These are phyloP conservation scores for Cladopsammia gracilis DNA, from an alignment of 64 coral and sea anemone species.

Conservation along the genomic window DNA sequence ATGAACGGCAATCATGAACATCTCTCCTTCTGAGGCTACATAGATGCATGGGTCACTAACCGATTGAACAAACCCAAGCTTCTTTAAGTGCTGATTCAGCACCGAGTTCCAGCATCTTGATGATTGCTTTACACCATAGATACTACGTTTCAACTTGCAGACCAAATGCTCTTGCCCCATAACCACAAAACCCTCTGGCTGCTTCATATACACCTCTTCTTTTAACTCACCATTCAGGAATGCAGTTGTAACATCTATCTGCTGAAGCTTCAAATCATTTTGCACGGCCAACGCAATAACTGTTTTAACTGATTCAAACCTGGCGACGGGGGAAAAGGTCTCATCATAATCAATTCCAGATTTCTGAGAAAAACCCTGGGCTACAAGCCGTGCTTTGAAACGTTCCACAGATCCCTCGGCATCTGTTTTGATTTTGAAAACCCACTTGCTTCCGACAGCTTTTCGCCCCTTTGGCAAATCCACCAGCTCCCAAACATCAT, in stretches of 20 bases:
- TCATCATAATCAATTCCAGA: slow-evolving; percentile 64
- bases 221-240: slow-evolving; percentile 76
- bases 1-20: slow-evolving; percentile 66
- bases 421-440: slow-evolving; percentile 48
- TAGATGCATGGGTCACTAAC: slow-evolving; percentile 68
- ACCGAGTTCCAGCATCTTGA: slow-evolving; percentile 54
- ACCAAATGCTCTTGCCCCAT: slow-evolving; percentile 18
- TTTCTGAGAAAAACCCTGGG: slow-evolving; percentile 60
- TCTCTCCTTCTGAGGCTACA: slow-evolving; percentile 22
- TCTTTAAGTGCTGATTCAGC: slow-evolving; percentile 41
- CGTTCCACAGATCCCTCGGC: not conserved
- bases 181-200: slow-evolving; percentile 57
- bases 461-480: slow-evolving; percentile 36
- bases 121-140: slow-evolving; percentile 55
- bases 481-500: slow-evolving; percentile 22
- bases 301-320: slow-evolving; percentile 64
- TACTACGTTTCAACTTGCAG: slow-evolving; percentile 37
- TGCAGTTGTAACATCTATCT: slow-evolving; percentile 75
- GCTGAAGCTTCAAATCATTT: slow-evolving; percentile 54
- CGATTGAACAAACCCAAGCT: slow-evolving; percentile 35
- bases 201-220: not conserved
- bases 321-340: slow-evolving; percentile 53
- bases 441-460: slow-evolving; percentile 59
- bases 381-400: slow-evolving; percentile 54
- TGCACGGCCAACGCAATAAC: slow-evolving; percentile 60